phyloP scores from a whole-genome alignment of 2,797 vertebrate genomes.

The Crocidura indochinensis region DNA sequence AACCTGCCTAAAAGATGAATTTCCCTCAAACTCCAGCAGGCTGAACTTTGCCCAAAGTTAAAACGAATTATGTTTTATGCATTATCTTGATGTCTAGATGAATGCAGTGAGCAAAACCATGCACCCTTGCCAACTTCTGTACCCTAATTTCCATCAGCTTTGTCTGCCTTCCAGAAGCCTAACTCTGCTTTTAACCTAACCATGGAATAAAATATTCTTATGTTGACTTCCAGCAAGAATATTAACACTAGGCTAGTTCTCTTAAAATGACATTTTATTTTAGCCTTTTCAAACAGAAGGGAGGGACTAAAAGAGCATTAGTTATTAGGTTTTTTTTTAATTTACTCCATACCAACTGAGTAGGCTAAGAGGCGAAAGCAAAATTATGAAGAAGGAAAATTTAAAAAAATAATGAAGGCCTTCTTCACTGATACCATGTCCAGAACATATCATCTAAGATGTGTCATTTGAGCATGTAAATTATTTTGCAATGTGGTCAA shows the following conservation, averaged over 20 bases:
- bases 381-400: not conserved
- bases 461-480: not conserved
- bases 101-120: not conserved
- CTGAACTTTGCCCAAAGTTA: constrained; percentile 60
- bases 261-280: constrained; percentile 17
- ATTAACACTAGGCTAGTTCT: not conserved
- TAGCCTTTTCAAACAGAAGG: not conserved
- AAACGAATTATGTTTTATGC: constrained; percentile 70
- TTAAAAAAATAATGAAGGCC: not conserved
- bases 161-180: constrained; percentile 26
- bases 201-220: constrained; percentile 27
- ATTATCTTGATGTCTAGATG: constrained; percentile 44
- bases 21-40: constrained; percentile 48
- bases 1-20: constrained; percentile 50
- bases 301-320: constrained; percentile 25
- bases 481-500: not conserved
- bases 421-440: not conserved
- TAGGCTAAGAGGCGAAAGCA: constrained; percentile 9
- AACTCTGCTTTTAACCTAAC: constrained; percentile 55
- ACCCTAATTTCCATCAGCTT: constrained; percentile 60
- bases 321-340: constrained; percentile 39
- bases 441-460: not conserved
- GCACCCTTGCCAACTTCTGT: constrained; percentile 30
- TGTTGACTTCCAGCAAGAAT: not conserved
- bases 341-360: not conserved